Base-by-base conservation (phyloP, 1,140 invertebrate species). In the Pachyrhynchus sulphureomaculatus region DNA sequence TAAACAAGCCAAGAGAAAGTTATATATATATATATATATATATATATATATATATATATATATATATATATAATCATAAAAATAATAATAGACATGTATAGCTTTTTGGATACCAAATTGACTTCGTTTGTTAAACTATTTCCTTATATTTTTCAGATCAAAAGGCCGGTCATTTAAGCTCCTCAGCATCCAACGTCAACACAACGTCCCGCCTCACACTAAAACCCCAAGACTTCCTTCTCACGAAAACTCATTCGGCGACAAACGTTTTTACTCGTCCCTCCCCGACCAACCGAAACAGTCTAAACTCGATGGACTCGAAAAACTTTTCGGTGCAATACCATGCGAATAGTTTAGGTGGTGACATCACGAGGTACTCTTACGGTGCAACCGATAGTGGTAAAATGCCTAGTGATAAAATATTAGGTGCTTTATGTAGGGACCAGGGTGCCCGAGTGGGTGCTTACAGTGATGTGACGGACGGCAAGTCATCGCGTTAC, bases 171-270 rank as follows among this genome's bases (percentile, higher is more conserved):
- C 65, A 64, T 23, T 42, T 67, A 18, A 68, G 69, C 47, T 62
- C 63, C 21, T 67, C 69, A 12, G 60, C 59, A 4, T 37, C 42
- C 26, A 67, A 69, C 57, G 64, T 70, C 13, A 70, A 68, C 47
- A 47, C 66, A 17, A 48, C 49, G n/a, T 13, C 57, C 3, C 55
- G 62, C n/a, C 49, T 68, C 32, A 57, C 63, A 6, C 41, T 53
- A n/a, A 63, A 64, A 45, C 44, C 57, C 13, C 62, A 63, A 15
- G 42, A 53, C 2, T 60, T 62, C 36, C 44, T 64, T 12, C 69
- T 73, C 26, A 72, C 67, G 33, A 76, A 76, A 68, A 75, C 74
- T 5, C 68, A 74, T 32, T 75, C 73, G 61, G 75, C 72, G 20
- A 72, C 71, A 2, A 75, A 74, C 53, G 73, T 75, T 8, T 75